phyloP scores from a whole-genome alignment of 2,113 vertebrate genomes.

The Athene cunicularia region DNA sequence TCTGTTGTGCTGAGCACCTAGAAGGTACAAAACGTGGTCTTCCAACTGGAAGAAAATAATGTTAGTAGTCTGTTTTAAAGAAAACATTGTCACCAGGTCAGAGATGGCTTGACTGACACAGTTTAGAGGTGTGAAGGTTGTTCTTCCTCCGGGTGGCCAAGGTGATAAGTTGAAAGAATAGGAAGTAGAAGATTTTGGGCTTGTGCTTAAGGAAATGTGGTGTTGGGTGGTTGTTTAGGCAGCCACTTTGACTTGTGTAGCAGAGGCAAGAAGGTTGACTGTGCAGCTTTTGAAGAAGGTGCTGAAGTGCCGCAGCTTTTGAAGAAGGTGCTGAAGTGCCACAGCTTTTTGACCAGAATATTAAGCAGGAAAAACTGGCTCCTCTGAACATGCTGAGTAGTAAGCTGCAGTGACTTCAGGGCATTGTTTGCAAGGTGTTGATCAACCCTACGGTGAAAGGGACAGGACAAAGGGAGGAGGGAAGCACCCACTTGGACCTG shows the following conservation, averaged over 20 bases:
- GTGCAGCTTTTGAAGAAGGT: background rate
- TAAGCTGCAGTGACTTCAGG: background rate
- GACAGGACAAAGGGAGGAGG: background rate
- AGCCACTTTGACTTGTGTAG: rapidly evolving
- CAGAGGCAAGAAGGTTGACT: background rate
- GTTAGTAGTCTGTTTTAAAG: background rate
- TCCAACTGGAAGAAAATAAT: background rate
- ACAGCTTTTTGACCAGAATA: background rate
- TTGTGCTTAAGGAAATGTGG: background rate
- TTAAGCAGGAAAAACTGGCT: background rate
- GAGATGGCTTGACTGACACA: background rate
- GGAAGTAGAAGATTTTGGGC: background rate
- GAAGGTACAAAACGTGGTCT: background rate
- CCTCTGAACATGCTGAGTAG: background rate
- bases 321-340: background rate
- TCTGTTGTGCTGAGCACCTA: background rate
- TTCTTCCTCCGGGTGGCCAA: background rate
- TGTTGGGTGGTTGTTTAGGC: background rate
- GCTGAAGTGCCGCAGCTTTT: background rate
- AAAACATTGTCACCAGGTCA: background rate
- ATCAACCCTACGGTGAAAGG: background rate
- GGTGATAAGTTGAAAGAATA: background rate
- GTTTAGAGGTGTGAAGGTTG: background rate
- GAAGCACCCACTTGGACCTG: background rate
- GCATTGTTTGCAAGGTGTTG: background rate